Evolutionary conservation across 2,888 invertebrate genomes (phyloP), one percentile per base, ranked within the genome.

Genomic region (Yponomeuta malinellus): DNA sequence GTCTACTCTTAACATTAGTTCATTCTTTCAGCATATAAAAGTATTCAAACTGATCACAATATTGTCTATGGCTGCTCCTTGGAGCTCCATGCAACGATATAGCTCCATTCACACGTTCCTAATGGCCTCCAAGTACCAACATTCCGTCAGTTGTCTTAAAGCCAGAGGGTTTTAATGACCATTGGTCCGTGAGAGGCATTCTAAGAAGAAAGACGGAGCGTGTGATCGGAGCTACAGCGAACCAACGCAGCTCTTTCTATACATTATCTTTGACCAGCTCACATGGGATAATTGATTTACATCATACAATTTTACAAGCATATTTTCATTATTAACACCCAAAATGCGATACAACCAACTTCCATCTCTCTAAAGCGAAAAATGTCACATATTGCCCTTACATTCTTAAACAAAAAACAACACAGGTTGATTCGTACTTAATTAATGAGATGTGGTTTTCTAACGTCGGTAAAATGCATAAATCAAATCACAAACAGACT

Each of bases 31-130:
- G 89, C 88, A 89, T 90, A 90, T 90, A 92, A 91, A 92, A 91
- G 90, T 92, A 91, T 89, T 91, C 87, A 92, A 91, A 90, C 89
- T 84, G 89, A 91, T 92, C 92, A 91, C 90, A 92, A 59, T 59
- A 59, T 85, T 84, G 83, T 87, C 23, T 90, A 90, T 91, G 90
- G 91, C 92, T 88, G 90, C 79, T 85, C 90, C 87, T 86, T 86
- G 86, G 89, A 89, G 89, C 89, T 78, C 89, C 90, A 88, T 86
- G 89, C 89, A 88, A 88, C 88, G 85, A 87, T 43, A 43, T 43
- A 43, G 43, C 43, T 43, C 43, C 43, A 43, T 43, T 8, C 43
- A 43, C 43, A 8, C 43, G 43, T 43, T 43, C 43, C 43, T 43
- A 8, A 43, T 5, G 43, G 43, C 43, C 43, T 43, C 43, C 6